Conservation (phyloP, 2,797 vertebrate genomes). For the Darevskia nairensis region DNA sequence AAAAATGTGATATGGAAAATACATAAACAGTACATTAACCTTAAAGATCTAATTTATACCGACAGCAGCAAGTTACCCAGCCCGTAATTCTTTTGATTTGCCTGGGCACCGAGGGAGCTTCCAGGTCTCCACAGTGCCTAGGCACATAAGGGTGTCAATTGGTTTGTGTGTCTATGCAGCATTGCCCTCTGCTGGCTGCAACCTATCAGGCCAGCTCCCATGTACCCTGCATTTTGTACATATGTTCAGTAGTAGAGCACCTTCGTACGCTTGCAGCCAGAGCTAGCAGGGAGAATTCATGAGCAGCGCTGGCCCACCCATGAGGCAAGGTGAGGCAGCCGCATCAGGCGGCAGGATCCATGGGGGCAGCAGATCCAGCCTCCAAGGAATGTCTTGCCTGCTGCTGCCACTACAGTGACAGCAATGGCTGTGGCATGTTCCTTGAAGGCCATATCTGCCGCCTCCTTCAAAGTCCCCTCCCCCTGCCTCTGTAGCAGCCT, state of each 20-base stretch:
- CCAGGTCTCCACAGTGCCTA: conserved; percentile 30
- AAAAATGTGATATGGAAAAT: conserved; percentile 47
- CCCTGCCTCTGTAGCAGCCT: too few relatives aligned
- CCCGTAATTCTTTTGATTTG: conserved; percentile 28
- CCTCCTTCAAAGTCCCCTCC: too few relatives aligned
- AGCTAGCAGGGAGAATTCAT: background rate
- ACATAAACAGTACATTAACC: conserved; percentile 52
- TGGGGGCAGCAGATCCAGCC: too few relatives aligned
- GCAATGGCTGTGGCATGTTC: background rate
- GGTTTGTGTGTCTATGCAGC: conserved; percentile 27
- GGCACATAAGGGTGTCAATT: conserved; percentile 8
- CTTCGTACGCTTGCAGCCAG: background rate
- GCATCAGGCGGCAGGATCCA: too few relatives aligned
- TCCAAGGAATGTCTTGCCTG: too few relatives aligned
- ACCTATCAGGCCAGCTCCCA: background rate
- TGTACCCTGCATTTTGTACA: background rate
- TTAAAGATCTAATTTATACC: conserved; percentile 48
- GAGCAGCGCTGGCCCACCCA: too few relatives aligned
- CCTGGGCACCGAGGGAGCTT: conserved; percentile 18
- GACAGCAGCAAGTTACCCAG: conserved; percentile 35
- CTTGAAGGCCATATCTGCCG: background rate
- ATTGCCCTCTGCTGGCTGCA: conserved; percentile 43
- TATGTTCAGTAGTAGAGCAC: background rate
- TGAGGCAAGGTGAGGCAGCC: background rate
- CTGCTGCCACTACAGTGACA: background rate